A percentile compares a stretch with the other conserved stretches of the same genome.
phyloP scores from a whole-genome alignment of 2,888 invertebrate species.

The Trichopoda pennipes region DNA sequence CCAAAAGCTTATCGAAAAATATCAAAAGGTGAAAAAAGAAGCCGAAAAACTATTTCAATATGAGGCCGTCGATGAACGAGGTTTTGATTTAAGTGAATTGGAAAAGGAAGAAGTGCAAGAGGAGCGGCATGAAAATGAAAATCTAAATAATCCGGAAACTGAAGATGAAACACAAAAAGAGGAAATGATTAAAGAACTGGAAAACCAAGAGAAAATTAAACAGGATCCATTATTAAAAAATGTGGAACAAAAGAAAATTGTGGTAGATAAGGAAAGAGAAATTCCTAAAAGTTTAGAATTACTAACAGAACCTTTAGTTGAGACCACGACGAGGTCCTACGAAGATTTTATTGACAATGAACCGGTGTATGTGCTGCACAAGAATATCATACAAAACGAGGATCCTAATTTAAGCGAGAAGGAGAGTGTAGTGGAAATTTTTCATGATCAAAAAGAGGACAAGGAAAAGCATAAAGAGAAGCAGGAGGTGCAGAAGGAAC shows the following conservation, averaged over 20 bases:
- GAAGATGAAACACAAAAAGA: neutral
- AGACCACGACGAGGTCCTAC: neutral
- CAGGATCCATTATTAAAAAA: neutral
- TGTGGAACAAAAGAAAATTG: neutral
- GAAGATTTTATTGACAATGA: constrained; percentile 45
- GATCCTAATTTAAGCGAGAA: neutral
- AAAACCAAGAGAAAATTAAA: neutral
- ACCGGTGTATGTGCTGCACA: constrained; percentile 75
- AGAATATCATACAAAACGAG: constrained; percentile 71
- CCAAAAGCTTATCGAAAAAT: constrained; percentile 77
- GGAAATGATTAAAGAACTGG: neutral
- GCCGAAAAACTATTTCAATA: constrained; percentile 74
- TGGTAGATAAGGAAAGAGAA: neutral
- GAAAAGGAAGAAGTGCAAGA: constrained; percentile 58
- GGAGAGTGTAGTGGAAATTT: no score
- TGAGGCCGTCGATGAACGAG: constrained; percentile 72
- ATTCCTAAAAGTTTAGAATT: neutral
- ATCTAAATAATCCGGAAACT: neutral
- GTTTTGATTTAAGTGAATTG: constrained; percentile 74
- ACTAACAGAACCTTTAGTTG: no score
- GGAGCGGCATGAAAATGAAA: neutral
- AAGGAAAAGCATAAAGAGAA: neutral
- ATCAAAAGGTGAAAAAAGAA: constrained; percentile 78
- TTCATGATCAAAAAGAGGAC: neutral
- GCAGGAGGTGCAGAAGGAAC: no score